Evolutionary conservation across 2,888 invertebrate species (phyloP).

Genomic region (Icerya purchasi): DNA sequence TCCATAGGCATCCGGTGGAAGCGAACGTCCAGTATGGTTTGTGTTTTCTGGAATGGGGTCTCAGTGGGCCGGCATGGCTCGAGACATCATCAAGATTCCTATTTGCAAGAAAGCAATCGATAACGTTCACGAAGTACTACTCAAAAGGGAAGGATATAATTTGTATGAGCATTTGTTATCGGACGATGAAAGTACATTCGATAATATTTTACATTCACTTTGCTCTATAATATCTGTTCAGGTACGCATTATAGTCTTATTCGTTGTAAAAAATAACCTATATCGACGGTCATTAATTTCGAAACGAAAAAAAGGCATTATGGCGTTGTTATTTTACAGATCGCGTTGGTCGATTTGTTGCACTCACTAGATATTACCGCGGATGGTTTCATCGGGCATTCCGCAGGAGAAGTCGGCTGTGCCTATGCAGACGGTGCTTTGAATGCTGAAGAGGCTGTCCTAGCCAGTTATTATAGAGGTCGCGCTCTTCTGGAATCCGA

Average conservation of each 20-base stretch:
- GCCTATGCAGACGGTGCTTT: neutral
- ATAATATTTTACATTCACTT: slow-evolving; percentile 72
- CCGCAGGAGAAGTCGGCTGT: neutral
- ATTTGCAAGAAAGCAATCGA: neutral
- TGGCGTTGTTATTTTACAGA: neutral
- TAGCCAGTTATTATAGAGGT: neutral
- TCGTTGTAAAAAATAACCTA: neutral
- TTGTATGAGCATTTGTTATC: slow-evolving; percentile 53
- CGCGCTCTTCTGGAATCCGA: neutral
- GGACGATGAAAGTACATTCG: slow-evolving; percentile 52
- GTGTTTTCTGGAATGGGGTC: neutral
- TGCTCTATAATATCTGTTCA: slow-evolving; percentile 81
- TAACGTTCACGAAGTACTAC: slow-evolving; percentile 25
- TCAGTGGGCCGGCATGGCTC: neutral
- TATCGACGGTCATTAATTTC: neutral
- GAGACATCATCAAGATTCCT: neutral
- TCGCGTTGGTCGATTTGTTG: neutral
- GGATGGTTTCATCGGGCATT: neutral
- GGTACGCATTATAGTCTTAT: too few relatives aligned
- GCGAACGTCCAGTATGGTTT: neutral
- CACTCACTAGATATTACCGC: neutral
- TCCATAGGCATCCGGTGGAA: neutral
- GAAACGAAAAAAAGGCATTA: neutral
- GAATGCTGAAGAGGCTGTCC: neutral
- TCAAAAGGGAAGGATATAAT: slow-evolving; percentile 51